Percentiles rank a stretch among this genome's conserved stretches.
These are phyloP conservation scores for Scomber scombrus DNA, from an alignment of 2,113 vertebrate genomes.

Conservation along the genomic window DNA sequence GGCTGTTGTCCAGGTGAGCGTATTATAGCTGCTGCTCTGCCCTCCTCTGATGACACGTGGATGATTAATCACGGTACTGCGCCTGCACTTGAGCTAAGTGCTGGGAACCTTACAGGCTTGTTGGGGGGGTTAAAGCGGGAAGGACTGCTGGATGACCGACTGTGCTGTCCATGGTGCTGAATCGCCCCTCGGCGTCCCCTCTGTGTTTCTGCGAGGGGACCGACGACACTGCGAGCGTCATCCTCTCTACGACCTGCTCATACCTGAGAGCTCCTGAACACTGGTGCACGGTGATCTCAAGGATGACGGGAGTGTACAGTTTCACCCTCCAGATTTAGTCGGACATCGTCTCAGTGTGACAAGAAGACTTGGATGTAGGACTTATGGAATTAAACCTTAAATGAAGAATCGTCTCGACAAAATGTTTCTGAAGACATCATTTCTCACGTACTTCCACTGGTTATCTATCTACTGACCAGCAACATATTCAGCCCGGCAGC, in stretches of 20 bases:
- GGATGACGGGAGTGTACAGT: conserved; percentile 18
- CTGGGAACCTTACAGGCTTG: conserved; percentile 17
- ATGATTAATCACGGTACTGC: conserved; percentile 42
- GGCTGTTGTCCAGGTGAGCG: conserved; percentile 7
- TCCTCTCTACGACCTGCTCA: conserved; percentile 29
- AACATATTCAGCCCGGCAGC: conserved; percentile 9
- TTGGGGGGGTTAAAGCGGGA: neutral
- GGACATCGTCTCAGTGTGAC: neutral
- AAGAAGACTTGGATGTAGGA: conserved; percentile 41
- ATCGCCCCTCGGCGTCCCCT: conserved; percentile 33
- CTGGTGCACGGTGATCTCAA: conserved; percentile 22
- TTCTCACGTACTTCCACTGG: conserved; percentile 40
- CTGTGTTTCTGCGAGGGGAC: conserved; percentile 13
- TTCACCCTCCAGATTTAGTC: conserved; percentile 2
- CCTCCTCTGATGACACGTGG: conserved; percentile 47
- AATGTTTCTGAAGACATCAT: conserved; percentile 56
- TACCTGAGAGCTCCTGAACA: conserved; percentile 37
- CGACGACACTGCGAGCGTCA: conserved; percentile 27
- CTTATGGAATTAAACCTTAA: conserved; percentile 58
- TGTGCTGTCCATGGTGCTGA: conserved; percentile 74
- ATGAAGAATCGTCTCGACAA: conserved; percentile 52
- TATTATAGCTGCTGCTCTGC: neutral
- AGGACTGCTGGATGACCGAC: conserved; percentile 45
- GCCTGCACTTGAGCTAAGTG: conserved; percentile 30
- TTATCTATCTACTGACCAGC: conserved; percentile 56